Evolutionary conservation across 2,797 vertebrate genomes (phyloP).

Genomic region (Cichlasoma orientale): DNA sequence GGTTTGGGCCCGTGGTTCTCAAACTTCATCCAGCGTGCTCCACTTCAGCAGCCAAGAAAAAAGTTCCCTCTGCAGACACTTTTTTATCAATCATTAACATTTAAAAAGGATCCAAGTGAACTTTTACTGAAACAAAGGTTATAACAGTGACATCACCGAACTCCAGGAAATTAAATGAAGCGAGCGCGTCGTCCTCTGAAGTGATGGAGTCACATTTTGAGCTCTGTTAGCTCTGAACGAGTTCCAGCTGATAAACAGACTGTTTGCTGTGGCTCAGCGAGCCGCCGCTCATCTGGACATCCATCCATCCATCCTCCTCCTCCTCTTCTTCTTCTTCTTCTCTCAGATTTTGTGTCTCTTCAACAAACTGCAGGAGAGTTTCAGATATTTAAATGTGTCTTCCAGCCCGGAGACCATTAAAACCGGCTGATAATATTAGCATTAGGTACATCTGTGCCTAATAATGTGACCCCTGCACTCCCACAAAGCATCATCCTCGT

Average conservation of each 20-base stretch:
- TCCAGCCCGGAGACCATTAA: background rate
- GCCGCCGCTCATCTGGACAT: slow-evolving; percentile 86
- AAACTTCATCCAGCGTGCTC: background rate
- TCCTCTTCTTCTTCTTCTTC: background rate
- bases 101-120: background rate
- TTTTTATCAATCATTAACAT: background rate
- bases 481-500: background rate
- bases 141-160: background rate
- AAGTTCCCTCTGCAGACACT: too few species aligned
- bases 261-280: slow-evolving; percentile 91
- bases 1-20: background rate
- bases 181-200: background rate
- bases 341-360: background rate
- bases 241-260: slow-evolving; percentile 91
- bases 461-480: background rate
- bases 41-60: background rate
- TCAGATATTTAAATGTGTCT: background rate
- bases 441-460: too few species aligned
- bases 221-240: slow-evolving; percentile 1
- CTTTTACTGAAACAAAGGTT: background rate
- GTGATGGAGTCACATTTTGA: background rate
- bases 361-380: background rate
- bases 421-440: background rate
- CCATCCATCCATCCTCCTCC: too few species aligned
- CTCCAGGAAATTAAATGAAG: background rate